Evolutionary conservation across 2,797 vertebrate species (phyloP).

Genomic region (Rousettus madagascariensis): DNA sequence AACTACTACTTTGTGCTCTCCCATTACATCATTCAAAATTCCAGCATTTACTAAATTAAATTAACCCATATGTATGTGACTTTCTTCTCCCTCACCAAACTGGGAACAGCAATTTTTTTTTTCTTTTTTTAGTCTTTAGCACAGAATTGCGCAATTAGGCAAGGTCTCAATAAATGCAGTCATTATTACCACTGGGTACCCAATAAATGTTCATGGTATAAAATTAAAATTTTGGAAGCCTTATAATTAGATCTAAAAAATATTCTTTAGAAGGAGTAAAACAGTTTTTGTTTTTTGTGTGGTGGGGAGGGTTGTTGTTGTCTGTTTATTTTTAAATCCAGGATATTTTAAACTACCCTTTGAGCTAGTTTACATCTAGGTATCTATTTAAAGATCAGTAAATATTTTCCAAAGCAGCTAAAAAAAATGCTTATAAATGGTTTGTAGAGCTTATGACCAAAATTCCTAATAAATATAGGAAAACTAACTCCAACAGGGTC

Average conservation of each 20-base stretch:
- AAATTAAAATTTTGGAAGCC: slow-evolving; percentile 62
- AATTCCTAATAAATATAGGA: slow-evolving; percentile 9
- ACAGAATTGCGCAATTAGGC: neutral
- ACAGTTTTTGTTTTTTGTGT: neutral
- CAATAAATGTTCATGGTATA: slow-evolving; percentile 49
- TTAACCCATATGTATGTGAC: neutral
- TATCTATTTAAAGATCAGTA: slow-evolving; percentile 65
- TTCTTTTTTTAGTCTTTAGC: neutral
- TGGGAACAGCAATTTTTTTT: neutral
- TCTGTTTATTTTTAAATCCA: slow-evolving; percentile 65
- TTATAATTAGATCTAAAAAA: slow-evolving; percentile 67
- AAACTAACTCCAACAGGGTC: neutral
- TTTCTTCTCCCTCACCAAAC: neutral
- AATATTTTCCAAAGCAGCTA: slow-evolving; percentile 61
- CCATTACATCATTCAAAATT: slow-evolving; percentile 27
- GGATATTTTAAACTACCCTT: slow-evolving; percentile 57
- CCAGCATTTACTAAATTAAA: slow-evolving; percentile 19
- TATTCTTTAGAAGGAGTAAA: slow-evolving; percentile 58
- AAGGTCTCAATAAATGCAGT: slow-evolving; percentile 45
- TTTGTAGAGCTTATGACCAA: neutral
- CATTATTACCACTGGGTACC: slow-evolving; percentile 30
- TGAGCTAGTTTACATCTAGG: slow-evolving; percentile 36
- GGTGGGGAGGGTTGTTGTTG: neutral
- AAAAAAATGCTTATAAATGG: slow-evolving; percentile 44
- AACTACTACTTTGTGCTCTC: slow-evolving; percentile 7